These are phyloP conservation scores for Streptopelia turtur DNA, from an alignment of 2,797 vertebrate genomes.

Conservation along the genomic window DNA sequence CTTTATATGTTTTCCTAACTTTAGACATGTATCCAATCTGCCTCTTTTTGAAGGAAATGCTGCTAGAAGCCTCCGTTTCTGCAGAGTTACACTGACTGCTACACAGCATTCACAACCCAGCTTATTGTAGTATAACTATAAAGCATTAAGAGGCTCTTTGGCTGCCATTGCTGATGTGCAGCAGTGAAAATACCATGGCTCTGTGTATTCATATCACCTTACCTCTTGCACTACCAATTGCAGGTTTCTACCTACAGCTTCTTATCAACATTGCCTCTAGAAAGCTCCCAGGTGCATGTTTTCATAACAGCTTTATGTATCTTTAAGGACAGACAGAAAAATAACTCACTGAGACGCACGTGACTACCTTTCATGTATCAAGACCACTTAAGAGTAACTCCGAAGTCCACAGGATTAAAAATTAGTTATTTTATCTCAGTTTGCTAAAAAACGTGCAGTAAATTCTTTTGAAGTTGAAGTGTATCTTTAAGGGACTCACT, in stretches of 20 bases:
- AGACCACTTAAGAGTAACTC: neutral
- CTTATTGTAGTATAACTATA: neutral
- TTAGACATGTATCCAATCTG: neutral
- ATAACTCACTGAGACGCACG: neutral
- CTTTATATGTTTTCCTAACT: neutral
- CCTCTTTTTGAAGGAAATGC: neutral
- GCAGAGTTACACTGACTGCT: neutral
- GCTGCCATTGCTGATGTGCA: neutral
- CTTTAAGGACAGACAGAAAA: neutral
- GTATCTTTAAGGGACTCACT: neutral
- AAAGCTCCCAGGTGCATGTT: neutral
- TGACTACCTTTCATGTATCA: neutral
- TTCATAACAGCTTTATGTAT: neutral
- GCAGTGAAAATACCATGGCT: neutral
- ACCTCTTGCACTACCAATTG: neutral
- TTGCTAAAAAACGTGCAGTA: neutral
- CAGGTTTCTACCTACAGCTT: neutral
- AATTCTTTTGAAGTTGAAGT: neutral
- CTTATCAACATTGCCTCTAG: neutral
- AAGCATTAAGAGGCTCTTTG: neutral
- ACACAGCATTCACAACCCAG: neutral
- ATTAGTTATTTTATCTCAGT: neutral
- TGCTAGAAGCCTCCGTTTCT: slow-evolving; percentile 9
- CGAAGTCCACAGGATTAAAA: neutral
- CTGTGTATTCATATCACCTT: neutral